A percentile compares a stretch with the other conserved stretches of the same genome.
Conservation (phyloP, 2,888 invertebrate species). For the Euplagia quadripunctaria region DNA sequence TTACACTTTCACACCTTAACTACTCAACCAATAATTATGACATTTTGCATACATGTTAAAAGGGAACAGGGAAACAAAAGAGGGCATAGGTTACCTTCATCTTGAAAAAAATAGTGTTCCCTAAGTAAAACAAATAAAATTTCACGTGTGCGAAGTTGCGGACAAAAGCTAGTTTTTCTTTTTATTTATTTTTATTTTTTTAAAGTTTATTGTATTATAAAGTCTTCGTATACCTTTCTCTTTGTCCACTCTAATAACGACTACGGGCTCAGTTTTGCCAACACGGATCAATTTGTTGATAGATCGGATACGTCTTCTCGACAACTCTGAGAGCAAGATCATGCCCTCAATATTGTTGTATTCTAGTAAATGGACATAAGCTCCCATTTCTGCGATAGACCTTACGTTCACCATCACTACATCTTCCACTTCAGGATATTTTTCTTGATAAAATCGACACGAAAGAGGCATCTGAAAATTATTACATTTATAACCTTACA, state of each 20-base stretch:
- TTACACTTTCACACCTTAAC: too few relatives aligned
- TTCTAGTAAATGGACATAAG: constrained; percentile 98
- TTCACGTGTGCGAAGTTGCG: too few relatives aligned
- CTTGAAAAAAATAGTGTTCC: too few relatives aligned
- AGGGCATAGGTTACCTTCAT: too few relatives aligned
- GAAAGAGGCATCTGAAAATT: constrained; percentile 92
- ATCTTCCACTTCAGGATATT: constrained; percentile 99
- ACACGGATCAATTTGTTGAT: constrained; percentile 99
- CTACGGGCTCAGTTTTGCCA: constrained; percentile 99
- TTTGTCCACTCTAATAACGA: constrained; percentile 99
- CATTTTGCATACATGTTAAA: too few relatives aligned
- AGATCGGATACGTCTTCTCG: constrained; percentile 98
- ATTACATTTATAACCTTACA: constrained; percentile 72
- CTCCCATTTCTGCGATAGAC: constrained; percentile 99
- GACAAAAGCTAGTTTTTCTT: not conserved
- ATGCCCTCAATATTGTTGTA: constrained; percentile 99
- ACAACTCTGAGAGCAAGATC: constrained; percentile 99
- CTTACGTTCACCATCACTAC: constrained; percentile 99
- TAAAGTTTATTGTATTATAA: not conserved
- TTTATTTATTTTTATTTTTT: too few relatives aligned
- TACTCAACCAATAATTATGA: too few relatives aligned
- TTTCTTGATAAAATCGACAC: constrained; percentile 98
- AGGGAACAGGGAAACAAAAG: too few relatives aligned
- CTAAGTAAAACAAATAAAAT: too few relatives aligned
- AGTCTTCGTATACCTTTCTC: constrained; percentile 93